Evolutionary conservation across 2,888 invertebrate species (phyloP).

Genomic region (Apotomis turbidana): DNA sequence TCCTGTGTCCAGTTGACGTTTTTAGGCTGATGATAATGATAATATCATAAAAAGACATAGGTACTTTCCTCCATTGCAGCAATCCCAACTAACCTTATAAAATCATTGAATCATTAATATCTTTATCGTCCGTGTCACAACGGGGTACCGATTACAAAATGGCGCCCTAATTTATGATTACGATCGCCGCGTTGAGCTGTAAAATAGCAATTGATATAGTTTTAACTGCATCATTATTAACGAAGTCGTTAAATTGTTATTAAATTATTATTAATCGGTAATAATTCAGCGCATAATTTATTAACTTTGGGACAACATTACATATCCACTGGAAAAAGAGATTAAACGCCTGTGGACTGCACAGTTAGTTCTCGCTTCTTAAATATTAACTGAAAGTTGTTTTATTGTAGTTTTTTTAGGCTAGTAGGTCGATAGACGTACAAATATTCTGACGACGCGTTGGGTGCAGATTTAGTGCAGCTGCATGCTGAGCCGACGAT

Average conservation of each 20-base stretch:
- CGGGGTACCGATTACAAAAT: slow-evolving; percentile 23
- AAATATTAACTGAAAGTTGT: neutral
- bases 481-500: too few species aligned
- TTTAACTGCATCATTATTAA: slow-evolving; percentile 15
- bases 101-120: neutral
- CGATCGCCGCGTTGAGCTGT: slow-evolving; percentile 1
- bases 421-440: neutral
- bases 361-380: neutral
- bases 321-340: neutral
- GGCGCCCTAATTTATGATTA: slow-evolving; percentile 21
- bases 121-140: slow-evolving; percentile 4
- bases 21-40: too few species aligned
- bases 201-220: slow-evolving; percentile 26
- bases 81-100: too few species aligned
- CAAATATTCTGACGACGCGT: too few species aligned
- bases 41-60: too few species aligned
- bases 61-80: too few species aligned
- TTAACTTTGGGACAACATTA: slow-evolving; percentile 1
- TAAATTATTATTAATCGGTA: slow-evolving; percentile 30
- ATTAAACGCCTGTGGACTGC: neutral
- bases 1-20: too few species aligned
- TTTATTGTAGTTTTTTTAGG: neutral
- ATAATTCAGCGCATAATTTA: slow-evolving; percentile 23
- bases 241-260: slow-evolving; percentile 22
- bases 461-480: too few species aligned